A percentile compares a stretch with the other conserved stretches of the same genome.
Conservation (phyloP, 2,888 invertebrate genomes). For the Fragum whitleyi region DNA sequence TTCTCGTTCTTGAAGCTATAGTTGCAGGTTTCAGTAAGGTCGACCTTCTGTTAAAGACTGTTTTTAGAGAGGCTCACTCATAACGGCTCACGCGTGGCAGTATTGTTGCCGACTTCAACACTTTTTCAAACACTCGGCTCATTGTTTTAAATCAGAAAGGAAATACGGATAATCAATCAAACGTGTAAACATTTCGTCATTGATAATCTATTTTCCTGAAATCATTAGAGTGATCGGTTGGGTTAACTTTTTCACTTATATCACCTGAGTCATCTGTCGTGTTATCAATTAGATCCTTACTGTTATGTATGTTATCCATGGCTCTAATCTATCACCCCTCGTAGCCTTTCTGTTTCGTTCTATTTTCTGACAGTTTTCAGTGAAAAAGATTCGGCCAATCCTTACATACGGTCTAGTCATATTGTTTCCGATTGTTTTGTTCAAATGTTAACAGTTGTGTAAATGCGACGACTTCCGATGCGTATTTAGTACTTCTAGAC, state of each 20-base stretch:
- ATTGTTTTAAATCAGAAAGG: slow-evolving; percentile 36
- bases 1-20: too few species aligned
- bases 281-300: slow-evolving; percentile 45
- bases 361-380: neutral
- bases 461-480: too few species aligned
- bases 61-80: neutral
- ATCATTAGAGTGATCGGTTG: slow-evolving; percentile 38
- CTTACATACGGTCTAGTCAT: neutral
- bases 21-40: too few species aligned
- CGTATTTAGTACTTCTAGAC: too few species aligned
- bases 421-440: neutral
- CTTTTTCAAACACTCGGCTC: slow-evolving; percentile 28
- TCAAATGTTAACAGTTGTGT: neutral
- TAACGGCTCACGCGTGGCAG: slow-evolving; percentile 31
- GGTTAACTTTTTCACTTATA: slow-evolving; percentile 21
- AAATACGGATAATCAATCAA: slow-evolving; percentile 18
- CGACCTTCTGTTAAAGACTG: too few species aligned
- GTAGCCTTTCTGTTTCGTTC: neutral
- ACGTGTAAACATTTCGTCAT: slow-evolving; percentile 44
- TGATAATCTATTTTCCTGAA: neutral
- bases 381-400: neutral
- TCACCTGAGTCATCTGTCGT: slow-evolving; percentile 32
- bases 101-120: slow-evolving; percentile 49
- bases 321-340: slow-evolving; percentile 13
- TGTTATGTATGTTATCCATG: slow-evolving; percentile 9